phyloP scores from a whole-genome alignment of 2,113 vertebrate species.

The Corynorhinus townsendii region DNA sequence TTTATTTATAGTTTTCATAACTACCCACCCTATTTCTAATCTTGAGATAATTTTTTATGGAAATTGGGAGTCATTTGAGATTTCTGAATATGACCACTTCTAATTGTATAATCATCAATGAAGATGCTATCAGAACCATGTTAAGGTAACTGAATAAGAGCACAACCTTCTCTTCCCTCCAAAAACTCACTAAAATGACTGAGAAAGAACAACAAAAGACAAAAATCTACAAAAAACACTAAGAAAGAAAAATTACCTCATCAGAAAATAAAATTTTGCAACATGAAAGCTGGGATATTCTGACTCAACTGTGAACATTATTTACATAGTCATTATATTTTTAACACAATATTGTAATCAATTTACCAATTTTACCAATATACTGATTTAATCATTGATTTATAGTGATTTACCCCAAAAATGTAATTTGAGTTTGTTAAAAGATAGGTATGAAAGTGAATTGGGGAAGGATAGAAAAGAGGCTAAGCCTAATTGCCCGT shows the following conservation, averaged over 20 bases:
- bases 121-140: background rate
- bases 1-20: background rate
- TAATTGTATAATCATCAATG: background rate
- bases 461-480: background rate
- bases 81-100: background rate
- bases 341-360: background rate
- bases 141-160: background rate
- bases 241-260: background rate
- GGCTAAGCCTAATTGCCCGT: background rate
- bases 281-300: background rate
- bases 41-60: background rate
- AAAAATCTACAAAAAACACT: background rate
- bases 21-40: background rate
- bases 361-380: background rate
- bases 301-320: background rate
- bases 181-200: background rate
- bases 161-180: background rate
- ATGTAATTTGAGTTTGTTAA: background rate
- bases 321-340: background rate
- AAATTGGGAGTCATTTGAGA: background rate
- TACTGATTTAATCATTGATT: background rate
- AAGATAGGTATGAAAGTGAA: background rate
- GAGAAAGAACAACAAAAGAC: background rate
- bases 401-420: background rate
- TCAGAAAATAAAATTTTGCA: background rate